These are phyloP conservation scores for Antechinus flavipes DNA, from an alignment of 2,113 vertebrate genomes.

Conservation along the genomic window DNA sequence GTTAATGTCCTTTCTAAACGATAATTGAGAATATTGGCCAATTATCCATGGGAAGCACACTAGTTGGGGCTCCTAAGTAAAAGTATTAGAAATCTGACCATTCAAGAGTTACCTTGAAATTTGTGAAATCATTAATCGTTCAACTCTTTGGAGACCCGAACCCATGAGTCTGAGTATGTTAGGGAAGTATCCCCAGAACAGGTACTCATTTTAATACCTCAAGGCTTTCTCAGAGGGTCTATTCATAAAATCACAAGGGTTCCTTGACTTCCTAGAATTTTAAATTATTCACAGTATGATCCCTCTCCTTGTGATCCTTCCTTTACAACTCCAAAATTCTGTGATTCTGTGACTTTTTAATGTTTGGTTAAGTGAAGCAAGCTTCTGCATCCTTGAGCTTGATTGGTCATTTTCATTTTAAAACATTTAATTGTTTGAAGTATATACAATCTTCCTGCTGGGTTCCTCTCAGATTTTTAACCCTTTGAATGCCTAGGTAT, in stretches of 20 bases:
- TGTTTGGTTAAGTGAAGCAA: neutral
- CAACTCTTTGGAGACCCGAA: neutral
- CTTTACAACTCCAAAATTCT: neutral
- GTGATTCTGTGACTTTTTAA: neutral
- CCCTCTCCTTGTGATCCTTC: neutral
- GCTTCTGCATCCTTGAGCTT: neutral
- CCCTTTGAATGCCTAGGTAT: conserved; percentile 9
- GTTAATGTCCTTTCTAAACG: neutral
- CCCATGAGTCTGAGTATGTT: neutral
- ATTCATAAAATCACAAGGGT: neutral
- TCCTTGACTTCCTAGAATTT: neutral
- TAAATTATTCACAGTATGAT: neutral
- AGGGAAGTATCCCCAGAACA: neutral
- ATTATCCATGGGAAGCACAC: neutral
- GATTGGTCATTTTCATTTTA: conserved; percentile 39
- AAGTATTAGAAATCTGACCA: neutral
- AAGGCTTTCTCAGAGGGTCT: neutral
- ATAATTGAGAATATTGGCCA: neutral
- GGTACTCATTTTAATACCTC: neutral
- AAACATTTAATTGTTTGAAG: conserved; percentile 40
- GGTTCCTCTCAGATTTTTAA: conserved; percentile 22
- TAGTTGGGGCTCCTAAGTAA: neutral
- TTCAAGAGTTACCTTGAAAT: neutral
- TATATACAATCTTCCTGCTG: conserved; percentile 48
- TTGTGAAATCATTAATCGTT: neutral